Evolutionary conservation across 2,113 vertebrate genomes (phyloP).

Genomic region (Oenanthe oenanthe): DNA sequence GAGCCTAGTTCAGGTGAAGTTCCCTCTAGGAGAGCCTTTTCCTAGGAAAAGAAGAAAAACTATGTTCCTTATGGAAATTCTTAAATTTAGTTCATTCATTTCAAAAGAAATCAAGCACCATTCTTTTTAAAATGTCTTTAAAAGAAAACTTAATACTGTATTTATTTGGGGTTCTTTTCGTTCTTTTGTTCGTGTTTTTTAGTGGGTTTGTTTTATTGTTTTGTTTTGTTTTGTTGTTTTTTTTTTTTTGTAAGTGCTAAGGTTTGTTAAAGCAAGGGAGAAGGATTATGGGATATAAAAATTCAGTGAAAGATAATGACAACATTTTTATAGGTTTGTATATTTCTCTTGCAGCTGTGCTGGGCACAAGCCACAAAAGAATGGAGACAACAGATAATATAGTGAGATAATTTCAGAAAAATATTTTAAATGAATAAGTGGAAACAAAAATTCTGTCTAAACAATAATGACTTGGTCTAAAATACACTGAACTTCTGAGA

Average conservation of each 20-base stretch:
- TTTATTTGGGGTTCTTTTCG: neutral
- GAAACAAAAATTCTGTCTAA: neutral
- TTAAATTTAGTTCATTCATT: neutral
- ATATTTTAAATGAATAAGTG: neutral
- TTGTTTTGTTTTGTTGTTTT: neutral
- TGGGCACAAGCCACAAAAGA: neutral
- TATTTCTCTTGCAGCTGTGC: neutral
- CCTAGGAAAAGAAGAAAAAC: neutral
- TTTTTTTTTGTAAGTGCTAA: neutral
- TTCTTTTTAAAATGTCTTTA: neutral
- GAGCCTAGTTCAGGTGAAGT: neutral
- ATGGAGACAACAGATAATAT: neutral
- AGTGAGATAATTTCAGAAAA: neutral
- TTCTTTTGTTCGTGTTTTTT: neutral
- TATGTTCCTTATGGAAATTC: neutral
- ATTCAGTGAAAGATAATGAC: neutral
- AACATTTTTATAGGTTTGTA: neutral
- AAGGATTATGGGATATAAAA: neutral
- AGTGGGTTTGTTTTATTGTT: neutral
- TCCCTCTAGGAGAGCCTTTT: neutral
- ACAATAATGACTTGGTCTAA: neutral
- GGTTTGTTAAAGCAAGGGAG: accelerated
- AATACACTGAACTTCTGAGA: neutral
- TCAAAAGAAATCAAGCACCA: neutral
- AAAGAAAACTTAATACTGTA: neutral